Conservation (phyloP, 2,797 vertebrate species). For the Lithobates sylvaticus region DNA sequence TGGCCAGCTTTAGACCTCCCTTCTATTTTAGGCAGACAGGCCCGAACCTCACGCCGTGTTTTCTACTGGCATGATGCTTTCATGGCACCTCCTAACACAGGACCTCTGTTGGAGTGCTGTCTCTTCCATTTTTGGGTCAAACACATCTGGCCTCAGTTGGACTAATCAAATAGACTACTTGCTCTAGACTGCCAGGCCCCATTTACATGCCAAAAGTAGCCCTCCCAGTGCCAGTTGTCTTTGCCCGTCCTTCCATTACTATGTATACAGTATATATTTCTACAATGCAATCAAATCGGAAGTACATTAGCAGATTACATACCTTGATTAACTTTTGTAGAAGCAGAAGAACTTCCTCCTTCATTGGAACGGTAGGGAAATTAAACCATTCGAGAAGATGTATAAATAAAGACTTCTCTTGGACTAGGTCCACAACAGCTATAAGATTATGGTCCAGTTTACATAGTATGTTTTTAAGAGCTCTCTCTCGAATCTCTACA, state of each 20-base stretch:
- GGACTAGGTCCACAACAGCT: constrained; percentile 82
- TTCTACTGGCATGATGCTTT: no score
- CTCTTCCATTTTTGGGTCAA: no score
- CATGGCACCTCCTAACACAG: no score
- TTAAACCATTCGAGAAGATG: constrained; percentile 94
- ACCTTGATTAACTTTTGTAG: constrained; percentile 86
- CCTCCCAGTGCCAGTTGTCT: neutral
- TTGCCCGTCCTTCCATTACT: neutral
- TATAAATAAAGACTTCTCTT: constrained; percentile 84
- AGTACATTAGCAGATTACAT: constrained; percentile 33
- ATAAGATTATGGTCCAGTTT: constrained; percentile 89
- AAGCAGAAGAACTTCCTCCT: constrained; percentile 85
- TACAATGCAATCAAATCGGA: neutral
- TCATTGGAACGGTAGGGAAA: constrained; percentile 88
- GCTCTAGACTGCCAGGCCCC: no score
- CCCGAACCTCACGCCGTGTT: no score
- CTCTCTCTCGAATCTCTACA: constrained; percentile 90
- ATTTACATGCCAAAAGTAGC: no score
- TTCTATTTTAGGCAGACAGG: no score
- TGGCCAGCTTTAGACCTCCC: no score
- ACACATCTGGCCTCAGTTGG: no score
- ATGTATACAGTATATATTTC: neutral
- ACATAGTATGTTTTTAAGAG: constrained; percentile 84
- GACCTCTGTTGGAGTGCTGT: no score
- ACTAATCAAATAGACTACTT: no score